These are phyloP conservation scores for Lepidostoma basale DNA, from an alignment of 1,140 invertebrate species.

Conservation along the genomic window DNA sequence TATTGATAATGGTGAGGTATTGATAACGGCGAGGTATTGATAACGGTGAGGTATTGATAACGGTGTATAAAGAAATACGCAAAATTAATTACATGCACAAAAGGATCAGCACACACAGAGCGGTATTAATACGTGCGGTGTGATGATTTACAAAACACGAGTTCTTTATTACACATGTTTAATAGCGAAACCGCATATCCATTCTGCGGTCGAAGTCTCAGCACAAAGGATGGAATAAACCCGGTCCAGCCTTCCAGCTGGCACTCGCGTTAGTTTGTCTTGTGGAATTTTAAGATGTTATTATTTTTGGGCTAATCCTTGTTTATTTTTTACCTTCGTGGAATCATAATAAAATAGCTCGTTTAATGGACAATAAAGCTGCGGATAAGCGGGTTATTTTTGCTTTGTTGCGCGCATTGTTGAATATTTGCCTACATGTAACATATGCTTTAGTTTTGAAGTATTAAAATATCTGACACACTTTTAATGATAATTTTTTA, in stretches of 20 bases:
- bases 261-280: slow-evolving; percentile 21
- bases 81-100: not conserved
- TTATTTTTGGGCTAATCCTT: slow-evolving; percentile 28
- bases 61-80: not conserved
- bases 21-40: no score
- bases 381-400: not conserved
- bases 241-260: not conserved
- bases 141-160: slow-evolving; percentile 10
- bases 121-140: slow-evolving; percentile 1
- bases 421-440: not conserved
- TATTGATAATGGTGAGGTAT: no score
- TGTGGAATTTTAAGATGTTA: slow-evolving; percentile 29
- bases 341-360: slow-evolving; percentile 22
- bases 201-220: slow-evolving; percentile 5
- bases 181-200: not conserved
- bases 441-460: not conserved
- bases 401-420: not conserved
- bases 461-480: no score
- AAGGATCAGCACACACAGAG: not conserved
- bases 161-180: slow-evolving; percentile 11
- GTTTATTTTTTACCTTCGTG: slow-evolving; percentile 27
- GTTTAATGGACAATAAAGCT: slow-evolving; percentile 9
- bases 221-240: not conserved
- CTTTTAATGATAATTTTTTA: no score
- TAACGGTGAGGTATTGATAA: not conserved